These are phyloP conservation scores for Callocephalon fimbriatum DNA, from an alignment of 2,113 vertebrate genomes.

Conservation along the genomic window DNA sequence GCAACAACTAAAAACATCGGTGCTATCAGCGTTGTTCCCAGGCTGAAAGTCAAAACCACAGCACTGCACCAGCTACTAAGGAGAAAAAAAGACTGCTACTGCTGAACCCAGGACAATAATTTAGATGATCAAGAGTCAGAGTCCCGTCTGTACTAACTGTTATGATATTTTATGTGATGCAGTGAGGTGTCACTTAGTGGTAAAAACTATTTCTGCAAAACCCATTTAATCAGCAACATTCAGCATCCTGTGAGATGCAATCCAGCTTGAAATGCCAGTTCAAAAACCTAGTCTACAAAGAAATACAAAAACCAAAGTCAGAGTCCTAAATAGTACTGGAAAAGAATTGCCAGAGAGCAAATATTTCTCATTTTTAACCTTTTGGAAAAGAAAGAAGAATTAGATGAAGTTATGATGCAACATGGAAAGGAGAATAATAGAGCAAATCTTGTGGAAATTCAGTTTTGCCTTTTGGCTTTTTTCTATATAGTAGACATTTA, in stretches of 20 bases:
- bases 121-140: background rate
- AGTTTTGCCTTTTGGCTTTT: background rate
- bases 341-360: background rate
- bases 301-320: background rate
- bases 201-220: background rate
- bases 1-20: no score
- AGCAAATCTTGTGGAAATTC: background rate
- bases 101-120: background rate
- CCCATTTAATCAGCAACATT: rapidly evolving
- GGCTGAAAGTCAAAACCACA: no score
- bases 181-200: rapidly evolving
- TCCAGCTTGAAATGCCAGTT: background rate
- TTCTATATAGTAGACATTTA: background rate
- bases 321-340: background rate
- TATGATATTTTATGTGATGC: background rate
- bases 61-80: no score
- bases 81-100: no score
- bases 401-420: background rate
- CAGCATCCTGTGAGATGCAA: background rate
- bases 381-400: background rate
- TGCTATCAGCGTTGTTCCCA: no score
- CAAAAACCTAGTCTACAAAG: background rate
- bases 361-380: background rate
- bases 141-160: background rate
- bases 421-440: background rate